Base-by-base conservation (phyloP, 2,888 invertebrate species). In the Halocaridina rubra region DNA sequence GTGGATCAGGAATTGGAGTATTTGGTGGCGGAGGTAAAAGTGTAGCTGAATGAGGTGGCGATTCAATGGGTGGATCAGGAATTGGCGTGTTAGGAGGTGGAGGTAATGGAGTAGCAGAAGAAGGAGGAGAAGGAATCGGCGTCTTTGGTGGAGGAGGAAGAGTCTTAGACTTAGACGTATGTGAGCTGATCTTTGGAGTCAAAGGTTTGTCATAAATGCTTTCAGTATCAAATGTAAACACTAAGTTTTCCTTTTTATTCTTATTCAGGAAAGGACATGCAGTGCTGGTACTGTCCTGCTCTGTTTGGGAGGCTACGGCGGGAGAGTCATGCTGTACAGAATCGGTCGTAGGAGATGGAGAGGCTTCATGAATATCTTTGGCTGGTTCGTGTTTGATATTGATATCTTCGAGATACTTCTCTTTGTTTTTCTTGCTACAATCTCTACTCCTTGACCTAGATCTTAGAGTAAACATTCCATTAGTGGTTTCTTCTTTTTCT, bases 121-220 rank as follows among this genome's bases (percentile, higher is more conserved):
- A 77, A 3, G 87, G 88, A n/a, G 86, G 88, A 13, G 88, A 88
- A 27, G 88, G 86, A 33, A 88, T 88, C n/a, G 88, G 88, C 10
- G 86, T 88, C 76, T 86, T 88, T 22, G 88, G 86, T 7, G 88
- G 88, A 32, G 85, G 88, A 46, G 86, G 88, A 16, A 86, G 80
- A 13, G 79, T 77, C 79, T 82, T 86, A n/a, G 79, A 81, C 46
- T 80, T 80, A 29, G 69, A 30, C 1, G 59, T 30, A 16, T 69
- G 69, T 10, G 39, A 57, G 19, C 30, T 27, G 19, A 69, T 67
- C 7, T 72, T 32, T 10, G 78, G 78, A n/a, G 33, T 76, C 53
- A 78, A 61, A 4, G 82, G 80, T 53, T 69, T 84, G 53, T 84
- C 80, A 57, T 77, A 80, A 19, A 86, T 8, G 71, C 81, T 81